Evolutionary conservation across 2,888 invertebrate species (phyloP).

Genomic region (Amblyjoppa proteus): DNA sequence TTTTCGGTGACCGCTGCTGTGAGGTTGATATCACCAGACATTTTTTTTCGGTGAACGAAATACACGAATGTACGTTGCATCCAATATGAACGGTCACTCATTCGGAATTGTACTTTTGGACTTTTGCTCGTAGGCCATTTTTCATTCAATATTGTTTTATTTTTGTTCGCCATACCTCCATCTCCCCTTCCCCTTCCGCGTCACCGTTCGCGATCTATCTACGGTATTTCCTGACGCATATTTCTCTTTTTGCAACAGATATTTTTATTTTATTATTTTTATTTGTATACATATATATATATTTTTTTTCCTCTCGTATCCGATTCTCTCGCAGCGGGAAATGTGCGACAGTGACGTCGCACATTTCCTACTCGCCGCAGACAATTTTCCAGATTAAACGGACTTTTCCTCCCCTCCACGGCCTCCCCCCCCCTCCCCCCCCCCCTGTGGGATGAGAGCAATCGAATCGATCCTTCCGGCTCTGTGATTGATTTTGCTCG

Average conservation of each 20-base stretch:
- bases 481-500: conserved; percentile 66
- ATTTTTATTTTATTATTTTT: not conserved
- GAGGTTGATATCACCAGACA: too few relatives aligned
- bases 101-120: conserved; percentile 32
- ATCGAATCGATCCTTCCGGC: conserved; percentile 51
- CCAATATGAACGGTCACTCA: conserved; percentile 18
- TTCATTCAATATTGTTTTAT: conserved; percentile 35
- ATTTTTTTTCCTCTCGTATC: conserved; percentile 9
- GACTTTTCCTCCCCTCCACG: conserved; percentile 36
- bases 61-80: not conserved
- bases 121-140: conserved; percentile 22
- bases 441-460: conserved; percentile 39
- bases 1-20: too few relatives aligned
- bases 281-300: too few relatives aligned
- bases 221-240: conserved; percentile 26
- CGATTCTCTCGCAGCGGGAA: conserved; percentile 38
- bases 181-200: not conserved
- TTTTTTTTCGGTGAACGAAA: not conserved
- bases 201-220: conserved; percentile 10
- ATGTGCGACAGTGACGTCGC: conserved; percentile 40
- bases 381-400: conserved; percentile 66
- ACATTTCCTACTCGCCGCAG: conserved; percentile 44
- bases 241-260: conserved; percentile 7
- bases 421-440: not conserved
- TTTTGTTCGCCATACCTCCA: not conserved